Evolutionary conservation across 2,797 vertebrate species (phyloP), one percentile per base, ranked within the genome.

Genomic region (Smutsia temminckii): DNA sequence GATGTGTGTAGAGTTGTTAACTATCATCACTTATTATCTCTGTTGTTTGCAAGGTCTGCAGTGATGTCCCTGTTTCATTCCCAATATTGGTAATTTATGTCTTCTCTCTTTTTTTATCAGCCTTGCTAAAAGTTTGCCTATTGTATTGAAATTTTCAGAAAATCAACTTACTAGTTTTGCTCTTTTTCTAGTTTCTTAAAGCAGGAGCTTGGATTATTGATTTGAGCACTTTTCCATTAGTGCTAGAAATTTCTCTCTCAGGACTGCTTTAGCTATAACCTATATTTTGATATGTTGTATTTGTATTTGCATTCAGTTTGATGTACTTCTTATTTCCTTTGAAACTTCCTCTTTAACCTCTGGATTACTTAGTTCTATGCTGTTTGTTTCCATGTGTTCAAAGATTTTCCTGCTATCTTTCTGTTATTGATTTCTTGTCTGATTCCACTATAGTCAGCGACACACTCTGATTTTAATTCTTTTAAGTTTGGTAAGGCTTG

Each of bases 301-400:
- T 49, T 94, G 83, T 75, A 46, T 91, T 85, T 93, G 29, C 3
- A 55, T 72, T 95, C 21, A n/a, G 25, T 71, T 96, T n/a, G 90
- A 27, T 69, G 3, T 32, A 69, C 12, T 83, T 87, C 90, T 78
- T 11, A 78, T 79, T 93, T 79, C 53, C 32, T 88, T 85, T 49
- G 32, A 85, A 21, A 87, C 6, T 42, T 23, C 20, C 27, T 75
- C 27, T 94, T 88, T 85, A 23, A 69, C 14, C 1, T 2, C 8
- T 37, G 8, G 11, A 74, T 51, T 87, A 49, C 71, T 89, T 85
- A 64, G 9, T 72, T 86, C 32, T 61, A 72, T 55, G 13, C 37
- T 46, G 59, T 34, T 86, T 93, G 27, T 84, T 89, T 84, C 14
- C 6, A 89, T 80, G 14, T 27, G 10, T 68, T 88, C 18, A 17